Percentiles rank a stretch among this genome's conserved stretches.
Conservation (phyloP, 2,888 invertebrate genomes). For the Ypsolopha scabrella region DNA sequence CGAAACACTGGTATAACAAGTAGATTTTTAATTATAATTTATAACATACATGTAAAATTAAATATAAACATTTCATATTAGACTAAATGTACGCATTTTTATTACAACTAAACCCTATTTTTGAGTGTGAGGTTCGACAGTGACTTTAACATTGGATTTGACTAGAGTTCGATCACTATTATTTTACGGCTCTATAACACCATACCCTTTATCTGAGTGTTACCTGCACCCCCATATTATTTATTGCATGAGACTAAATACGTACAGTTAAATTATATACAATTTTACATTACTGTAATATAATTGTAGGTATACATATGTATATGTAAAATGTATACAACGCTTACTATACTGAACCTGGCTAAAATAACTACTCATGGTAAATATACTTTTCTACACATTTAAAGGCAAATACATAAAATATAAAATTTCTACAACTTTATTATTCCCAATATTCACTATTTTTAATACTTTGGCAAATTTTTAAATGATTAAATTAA, state of each 20-base stretch:
- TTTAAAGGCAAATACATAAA: too few species aligned
- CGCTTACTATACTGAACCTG: too few species aligned
- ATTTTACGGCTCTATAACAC: not conserved
- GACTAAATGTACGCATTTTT: not conserved
- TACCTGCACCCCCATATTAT: not conserved
- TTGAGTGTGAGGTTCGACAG: too few species aligned
- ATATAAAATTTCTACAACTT: too few species aligned
- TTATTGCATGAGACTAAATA: not conserved
- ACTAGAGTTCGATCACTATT: not conserved
- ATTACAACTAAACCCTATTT: not conserved
- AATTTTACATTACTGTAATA: too few species aligned
- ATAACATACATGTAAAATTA: not conserved
- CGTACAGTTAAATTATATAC: not conserved
- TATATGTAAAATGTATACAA: too few species aligned
- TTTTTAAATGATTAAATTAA: too few species aligned
- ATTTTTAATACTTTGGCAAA: too few species aligned
- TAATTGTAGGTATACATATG: too few species aligned
- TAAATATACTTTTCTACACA: too few species aligned
- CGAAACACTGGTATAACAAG: not conserved
- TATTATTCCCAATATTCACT: too few species aligned
- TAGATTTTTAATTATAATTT: not conserved
- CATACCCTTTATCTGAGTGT: not conserved
- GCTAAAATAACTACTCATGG: too few species aligned
- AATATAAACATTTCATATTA: not conserved
- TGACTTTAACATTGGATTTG: not conserved